Percentiles rank a stretch among this genome's conserved stretches.
Conservation (phyloP, 2,888 invertebrate genomes). For the Drosophila mimetica region DNA sequence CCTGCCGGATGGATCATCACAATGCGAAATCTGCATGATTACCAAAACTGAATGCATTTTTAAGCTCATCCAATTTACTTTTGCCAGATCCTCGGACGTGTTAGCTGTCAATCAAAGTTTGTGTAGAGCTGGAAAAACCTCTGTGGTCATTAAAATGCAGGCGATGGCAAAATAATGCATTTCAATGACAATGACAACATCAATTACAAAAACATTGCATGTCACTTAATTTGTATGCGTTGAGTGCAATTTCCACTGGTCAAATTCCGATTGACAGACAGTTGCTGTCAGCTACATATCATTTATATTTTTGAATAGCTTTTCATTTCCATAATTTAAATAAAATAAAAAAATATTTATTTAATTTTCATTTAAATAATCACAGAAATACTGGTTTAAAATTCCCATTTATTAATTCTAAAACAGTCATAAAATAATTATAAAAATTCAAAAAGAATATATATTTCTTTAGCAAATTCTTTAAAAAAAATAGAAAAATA, state of each 20-base stretch:
- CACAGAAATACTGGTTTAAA: background rate
- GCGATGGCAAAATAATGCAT: conserved; percentile 58
- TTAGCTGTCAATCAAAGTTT: conserved; percentile 30
- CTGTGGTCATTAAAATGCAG: conserved; percentile 42
- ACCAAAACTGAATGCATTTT: conserved; percentile 28
- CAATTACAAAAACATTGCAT: conserved; percentile 49
- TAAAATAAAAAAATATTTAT: background rate
- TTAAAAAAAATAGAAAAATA: too few species aligned
- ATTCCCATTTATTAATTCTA: background rate
- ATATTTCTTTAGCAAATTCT: too few species aligned
- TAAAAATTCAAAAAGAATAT: too few species aligned
- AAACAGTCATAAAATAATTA: background rate
- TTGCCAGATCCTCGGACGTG: conserved; percentile 1
- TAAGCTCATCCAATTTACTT: conserved; percentile 9
- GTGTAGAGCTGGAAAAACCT: conserved; percentile 1
- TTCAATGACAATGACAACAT: conserved; percentile 61
- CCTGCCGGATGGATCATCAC: conserved; percentile 26
- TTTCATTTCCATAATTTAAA: background rate
- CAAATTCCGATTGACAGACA: conserved; percentile 15
- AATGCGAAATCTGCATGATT: conserved; percentile 30
- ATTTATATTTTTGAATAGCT: too few species aligned
- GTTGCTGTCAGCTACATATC: background rate
- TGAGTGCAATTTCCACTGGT: conserved; percentile 7
- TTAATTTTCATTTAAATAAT: too few species aligned
- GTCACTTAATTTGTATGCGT: conserved; percentile 51